Percentiles rank a stretch among this genome's conserved stretches.
Conservation (phyloP, 2,113 vertebrate species). For the Solenodon paradoxus region DNA sequence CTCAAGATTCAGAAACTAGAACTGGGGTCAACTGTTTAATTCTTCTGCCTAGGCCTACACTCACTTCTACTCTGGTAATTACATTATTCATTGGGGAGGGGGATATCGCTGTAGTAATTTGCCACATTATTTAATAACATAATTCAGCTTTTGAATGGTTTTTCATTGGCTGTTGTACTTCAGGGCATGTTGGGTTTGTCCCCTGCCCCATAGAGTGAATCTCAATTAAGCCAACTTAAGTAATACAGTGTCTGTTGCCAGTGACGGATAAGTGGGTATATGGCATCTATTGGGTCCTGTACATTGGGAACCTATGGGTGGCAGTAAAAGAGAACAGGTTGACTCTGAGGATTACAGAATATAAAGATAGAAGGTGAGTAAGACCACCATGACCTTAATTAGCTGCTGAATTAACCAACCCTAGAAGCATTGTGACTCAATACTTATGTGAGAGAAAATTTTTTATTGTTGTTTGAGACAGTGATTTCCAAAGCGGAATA, state of each 20-base stretch:
- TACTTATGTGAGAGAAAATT: not conserved
- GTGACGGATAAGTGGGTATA: not conserved
- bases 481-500: not conserved
- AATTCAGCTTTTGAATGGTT: slow-evolving; percentile 15
- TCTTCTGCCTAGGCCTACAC: not conserved
- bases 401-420: not conserved
- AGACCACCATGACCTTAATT: not conserved
- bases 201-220: not conserved
- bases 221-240: slow-evolving; percentile 18
- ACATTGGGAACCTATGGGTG: not conserved
- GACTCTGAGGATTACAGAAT: not conserved
- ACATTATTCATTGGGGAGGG: not conserved
- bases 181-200: not conserved
- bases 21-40: not conserved
- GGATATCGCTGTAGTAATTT: not conserved
- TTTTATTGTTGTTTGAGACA: slow-evolving; percentile 2
- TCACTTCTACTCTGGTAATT: not conserved
- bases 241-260: not conserved
- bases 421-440: not conserved
- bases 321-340: not conserved
- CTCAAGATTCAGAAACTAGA: not conserved
- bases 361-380: not conserved
- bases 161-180: not conserved
- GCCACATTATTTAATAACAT: not conserved
- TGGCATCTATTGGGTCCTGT: not conserved